These are phyloP conservation scores for Oncorhynchus clarkii DNA, from an alignment of 2,113 vertebrate genomes.

Conservation along the genomic window DNA sequence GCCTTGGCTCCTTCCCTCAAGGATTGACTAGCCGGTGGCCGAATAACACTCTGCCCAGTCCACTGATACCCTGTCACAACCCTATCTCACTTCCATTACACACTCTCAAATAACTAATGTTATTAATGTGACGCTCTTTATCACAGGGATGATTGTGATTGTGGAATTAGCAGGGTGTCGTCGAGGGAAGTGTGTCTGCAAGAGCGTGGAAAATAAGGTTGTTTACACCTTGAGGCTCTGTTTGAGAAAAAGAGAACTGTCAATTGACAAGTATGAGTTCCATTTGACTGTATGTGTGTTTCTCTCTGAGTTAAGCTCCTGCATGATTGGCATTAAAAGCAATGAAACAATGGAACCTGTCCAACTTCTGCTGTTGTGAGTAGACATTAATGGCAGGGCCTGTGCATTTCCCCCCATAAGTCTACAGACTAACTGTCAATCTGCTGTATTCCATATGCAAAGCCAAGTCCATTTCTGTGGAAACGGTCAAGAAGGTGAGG, in stretches of 20 bases:
- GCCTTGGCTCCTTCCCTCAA: conserved; percentile 42
- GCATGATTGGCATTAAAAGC: too few relatives aligned
- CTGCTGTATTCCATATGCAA: too few relatives aligned
- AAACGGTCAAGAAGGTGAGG: too few relatives aligned
- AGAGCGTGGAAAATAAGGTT: conserved; percentile 38
- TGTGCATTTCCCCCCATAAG: too few relatives aligned
- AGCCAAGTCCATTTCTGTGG: too few relatives aligned
- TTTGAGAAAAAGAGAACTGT: neutral
- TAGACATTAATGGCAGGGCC: too few relatives aligned
- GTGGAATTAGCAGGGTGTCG: conserved; percentile 37
- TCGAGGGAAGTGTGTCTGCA: neutral
- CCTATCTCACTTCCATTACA: conserved; percentile 24
- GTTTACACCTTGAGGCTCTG: conserved; percentile 33
- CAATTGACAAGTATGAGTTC: too few relatives aligned
- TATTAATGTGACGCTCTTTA: conserved; percentile 56
- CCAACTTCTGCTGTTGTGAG: too few relatives aligned
- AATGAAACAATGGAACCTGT: too few relatives aligned
- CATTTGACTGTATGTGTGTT: too few relatives aligned
- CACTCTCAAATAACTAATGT: conserved; percentile 29
- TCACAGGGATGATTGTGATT: conserved; percentile 31
- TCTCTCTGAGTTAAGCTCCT: too few relatives aligned
- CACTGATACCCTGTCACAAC: conserved; percentile 55
- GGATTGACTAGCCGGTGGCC: conserved; percentile 50
- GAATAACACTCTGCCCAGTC: conserved; percentile 27
- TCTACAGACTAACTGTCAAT: too few relatives aligned